phyloP scores from a whole-genome alignment of 2,888 invertebrate species.

The Spisula solida region DNA sequence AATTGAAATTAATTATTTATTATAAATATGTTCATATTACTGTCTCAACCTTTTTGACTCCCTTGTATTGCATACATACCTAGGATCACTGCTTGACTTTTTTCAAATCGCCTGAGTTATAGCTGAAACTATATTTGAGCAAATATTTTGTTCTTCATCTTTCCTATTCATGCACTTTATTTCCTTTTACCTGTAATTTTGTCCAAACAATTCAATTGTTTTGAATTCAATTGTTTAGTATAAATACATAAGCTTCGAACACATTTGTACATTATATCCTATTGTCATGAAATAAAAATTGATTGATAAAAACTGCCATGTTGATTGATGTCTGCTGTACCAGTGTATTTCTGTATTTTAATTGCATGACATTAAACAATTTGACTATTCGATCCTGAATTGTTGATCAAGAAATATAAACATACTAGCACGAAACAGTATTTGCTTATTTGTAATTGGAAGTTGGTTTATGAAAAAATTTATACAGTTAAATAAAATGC shows the following conservation, averaged over 20 bases:
- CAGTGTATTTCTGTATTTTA: not conserved
- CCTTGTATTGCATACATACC: not conserved
- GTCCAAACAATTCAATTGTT: constrained; percentile 4
- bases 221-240: too few relatives aligned
- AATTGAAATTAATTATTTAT: constrained; percentile 54
- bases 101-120: not conserved
- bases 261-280: not conserved
- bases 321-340: not conserved
- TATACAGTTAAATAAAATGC: not conserved
- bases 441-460: not conserved
- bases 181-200: constrained; percentile 9
- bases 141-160: not conserved
- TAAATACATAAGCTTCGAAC: not conserved
- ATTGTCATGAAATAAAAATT: not conserved
- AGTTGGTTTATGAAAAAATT: not conserved
- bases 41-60: not conserved
- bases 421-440: not conserved
- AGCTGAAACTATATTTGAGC: not conserved
- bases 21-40: constrained; percentile 44
- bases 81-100: constrained; percentile 2
- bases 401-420: not conserved
- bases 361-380: not conserved
- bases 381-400: not conserved
- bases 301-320: not conserved
- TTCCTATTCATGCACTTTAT: not conserved